phyloP scores from a whole-genome alignment of 2,888 invertebrate genomes.

The Nephrotoma flavescens region DNA sequence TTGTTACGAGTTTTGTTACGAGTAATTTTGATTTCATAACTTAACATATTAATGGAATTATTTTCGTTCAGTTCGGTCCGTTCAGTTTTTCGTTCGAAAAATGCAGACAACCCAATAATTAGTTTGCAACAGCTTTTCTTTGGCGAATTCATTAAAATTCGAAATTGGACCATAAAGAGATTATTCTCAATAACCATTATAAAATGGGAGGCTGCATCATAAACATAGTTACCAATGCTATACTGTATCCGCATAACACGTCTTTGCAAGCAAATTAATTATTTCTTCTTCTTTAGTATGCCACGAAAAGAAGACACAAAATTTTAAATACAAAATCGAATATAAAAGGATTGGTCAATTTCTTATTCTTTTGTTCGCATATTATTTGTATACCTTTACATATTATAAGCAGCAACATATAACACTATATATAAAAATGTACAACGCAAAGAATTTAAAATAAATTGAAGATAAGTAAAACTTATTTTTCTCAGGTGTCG shows the following conservation, averaged over 20 bases:
- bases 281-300: not conserved
- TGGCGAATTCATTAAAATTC: too few relatives aligned
- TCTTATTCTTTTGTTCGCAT: not conserved
- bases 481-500: not conserved
- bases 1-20: too few relatives aligned
- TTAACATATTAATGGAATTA: too few relatives aligned
- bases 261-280: not conserved
- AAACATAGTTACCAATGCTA: not conserved
- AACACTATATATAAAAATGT: not conserved
- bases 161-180: too few relatives aligned
- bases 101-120: too few relatives aligned
- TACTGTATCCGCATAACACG: not conserved
- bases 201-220: too few relatives aligned
- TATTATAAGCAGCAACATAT: not conserved
- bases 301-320: not conserved
- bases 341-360: not conserved
- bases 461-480: not conserved
- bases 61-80: too few relatives aligned
- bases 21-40: too few relatives aligned
- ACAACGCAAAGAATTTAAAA: not conserved
- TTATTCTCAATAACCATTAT: too few relatives aligned
- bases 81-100: too few relatives aligned
- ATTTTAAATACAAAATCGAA: not conserved
- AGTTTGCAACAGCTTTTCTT: too few relatives aligned
- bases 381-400: not conserved